These are phyloP conservation scores for Tolypeutes matacus DNA, from an alignment of 2,797 vertebrate genomes.

Conservation along the genomic window DNA sequence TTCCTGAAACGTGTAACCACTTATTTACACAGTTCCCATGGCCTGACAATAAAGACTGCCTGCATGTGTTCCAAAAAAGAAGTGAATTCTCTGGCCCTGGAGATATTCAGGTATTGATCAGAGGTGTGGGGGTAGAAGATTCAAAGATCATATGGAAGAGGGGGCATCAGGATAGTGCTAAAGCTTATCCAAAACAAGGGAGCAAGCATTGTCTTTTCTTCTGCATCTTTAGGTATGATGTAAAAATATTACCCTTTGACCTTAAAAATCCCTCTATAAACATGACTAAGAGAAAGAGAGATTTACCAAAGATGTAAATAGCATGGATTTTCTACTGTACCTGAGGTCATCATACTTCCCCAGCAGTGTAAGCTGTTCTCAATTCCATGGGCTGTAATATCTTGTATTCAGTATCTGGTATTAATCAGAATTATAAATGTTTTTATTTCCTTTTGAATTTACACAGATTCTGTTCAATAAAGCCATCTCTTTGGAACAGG, in stretches of 20 bases:
- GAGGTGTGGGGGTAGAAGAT: not conserved
- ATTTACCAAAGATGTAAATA: not conserved
- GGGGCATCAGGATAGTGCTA: not conserved
- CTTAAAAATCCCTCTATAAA: not conserved
- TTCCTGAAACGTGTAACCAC: not conserved
- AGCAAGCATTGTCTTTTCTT: not conserved
- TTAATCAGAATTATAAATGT: not conserved
- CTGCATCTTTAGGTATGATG: not conserved
- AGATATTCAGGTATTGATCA: not conserved
- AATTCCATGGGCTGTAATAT: not conserved
- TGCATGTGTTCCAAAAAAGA: not conserved
- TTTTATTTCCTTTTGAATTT: not conserved
- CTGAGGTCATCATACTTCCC: not conserved
- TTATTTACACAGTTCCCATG: not conserved
- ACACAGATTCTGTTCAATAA: conserved; percentile 22
- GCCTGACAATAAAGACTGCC: not conserved
- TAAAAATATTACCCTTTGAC: not conserved
- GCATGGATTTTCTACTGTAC: not conserved
- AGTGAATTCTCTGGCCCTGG: not conserved
- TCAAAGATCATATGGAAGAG: not conserved
- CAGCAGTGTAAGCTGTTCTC: not conserved
- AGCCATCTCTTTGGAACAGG: not conserved
- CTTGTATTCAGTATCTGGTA: not conserved
- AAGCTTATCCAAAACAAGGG: not conserved
- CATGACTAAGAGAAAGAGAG: not conserved